Conservation (phyloP, 1,140 invertebrate genomes). For the Brachionus plicatilis region DNA sequence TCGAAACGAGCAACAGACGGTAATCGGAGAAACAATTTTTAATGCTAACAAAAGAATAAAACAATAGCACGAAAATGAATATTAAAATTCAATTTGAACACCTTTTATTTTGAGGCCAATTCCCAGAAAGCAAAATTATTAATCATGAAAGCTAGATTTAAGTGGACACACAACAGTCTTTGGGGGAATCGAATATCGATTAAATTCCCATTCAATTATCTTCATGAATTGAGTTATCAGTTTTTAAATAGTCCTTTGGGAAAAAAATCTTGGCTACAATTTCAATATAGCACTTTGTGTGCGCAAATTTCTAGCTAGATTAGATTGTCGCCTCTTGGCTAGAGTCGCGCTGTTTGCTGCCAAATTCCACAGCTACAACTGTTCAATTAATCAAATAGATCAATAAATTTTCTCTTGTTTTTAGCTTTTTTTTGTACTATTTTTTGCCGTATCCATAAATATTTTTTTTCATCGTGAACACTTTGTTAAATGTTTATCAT, state of each 20-base stretch:
- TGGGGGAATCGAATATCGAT: not conserved
- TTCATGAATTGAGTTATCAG: not conserved
- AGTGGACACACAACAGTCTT: not conserved
- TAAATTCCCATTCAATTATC: constrained; percentile 14
- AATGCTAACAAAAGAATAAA: not conserved
- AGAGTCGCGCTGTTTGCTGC: not conserved
- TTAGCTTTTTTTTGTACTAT: not conserved
- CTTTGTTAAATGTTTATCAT: constrained; percentile 5
- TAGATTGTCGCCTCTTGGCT: not conserved
- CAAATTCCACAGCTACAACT: not conserved
- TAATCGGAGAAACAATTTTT: constrained; percentile 20
- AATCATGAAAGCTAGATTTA: not conserved
- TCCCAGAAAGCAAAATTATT: constrained; percentile 11
- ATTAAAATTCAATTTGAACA: constrained; percentile 15
- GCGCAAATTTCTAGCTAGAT: not conserved
- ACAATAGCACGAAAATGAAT: constrained; percentile 21
- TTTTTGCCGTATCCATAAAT: not conserved
- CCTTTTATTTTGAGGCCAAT: not conserved
- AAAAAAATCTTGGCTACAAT: not conserved
- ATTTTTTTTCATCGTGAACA: not conserved
- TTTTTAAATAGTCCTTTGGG: constrained; percentile 3
- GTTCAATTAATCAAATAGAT: not conserved
- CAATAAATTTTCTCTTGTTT: not conserved
- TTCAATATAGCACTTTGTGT: not conserved
- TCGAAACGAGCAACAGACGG: constrained; percentile 3